phyloP scores from a whole-genome alignment of 2,113 vertebrate genomes.

The Lophura nycthemera region DNA sequence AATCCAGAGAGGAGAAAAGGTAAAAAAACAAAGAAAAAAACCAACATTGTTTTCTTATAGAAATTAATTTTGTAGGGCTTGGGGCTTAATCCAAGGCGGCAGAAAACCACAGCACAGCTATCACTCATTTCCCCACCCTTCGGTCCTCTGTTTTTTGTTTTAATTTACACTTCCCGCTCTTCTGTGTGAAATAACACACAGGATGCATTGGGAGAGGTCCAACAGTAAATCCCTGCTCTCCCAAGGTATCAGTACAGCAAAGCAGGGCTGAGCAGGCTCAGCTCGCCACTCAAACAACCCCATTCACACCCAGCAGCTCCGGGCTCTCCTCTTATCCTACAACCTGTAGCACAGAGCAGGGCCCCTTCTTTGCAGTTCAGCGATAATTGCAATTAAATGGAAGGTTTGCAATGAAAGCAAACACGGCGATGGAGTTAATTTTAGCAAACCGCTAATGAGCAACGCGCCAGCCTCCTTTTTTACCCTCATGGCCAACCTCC shows the following conservation, averaged over 20 bases:
- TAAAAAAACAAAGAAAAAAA: background rate
- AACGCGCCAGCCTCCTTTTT: conserved; percentile 28
- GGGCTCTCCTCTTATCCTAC: background rate
- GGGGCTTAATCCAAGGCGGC: background rate
- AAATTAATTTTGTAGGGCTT: background rate
- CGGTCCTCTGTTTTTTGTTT: background rate
- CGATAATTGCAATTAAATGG: conserved; percentile 22
- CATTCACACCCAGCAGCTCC: background rate
- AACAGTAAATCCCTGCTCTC: background rate
- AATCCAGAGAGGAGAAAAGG: background rate
- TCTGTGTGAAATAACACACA: background rate
- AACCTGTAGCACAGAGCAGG: background rate
- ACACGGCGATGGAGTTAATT: conserved; percentile 68
- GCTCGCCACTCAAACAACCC: background rate
- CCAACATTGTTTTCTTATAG: background rate
- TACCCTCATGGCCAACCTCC: conserved; percentile 56
- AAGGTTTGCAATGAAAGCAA: conserved; percentile 63
- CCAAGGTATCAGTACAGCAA: background rate
- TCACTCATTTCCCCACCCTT: background rate
- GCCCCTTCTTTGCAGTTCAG: background rate
- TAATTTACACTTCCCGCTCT: background rate
- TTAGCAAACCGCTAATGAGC: conserved; percentile 69
- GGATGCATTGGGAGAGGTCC: background rate
- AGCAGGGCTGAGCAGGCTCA: background rate
- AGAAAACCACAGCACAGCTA: background rate